These are phyloP conservation scores for Platorchestia sp. DNA, from an alignment of 1,140 invertebrate genomes.

Conservation along the genomic window DNA sequence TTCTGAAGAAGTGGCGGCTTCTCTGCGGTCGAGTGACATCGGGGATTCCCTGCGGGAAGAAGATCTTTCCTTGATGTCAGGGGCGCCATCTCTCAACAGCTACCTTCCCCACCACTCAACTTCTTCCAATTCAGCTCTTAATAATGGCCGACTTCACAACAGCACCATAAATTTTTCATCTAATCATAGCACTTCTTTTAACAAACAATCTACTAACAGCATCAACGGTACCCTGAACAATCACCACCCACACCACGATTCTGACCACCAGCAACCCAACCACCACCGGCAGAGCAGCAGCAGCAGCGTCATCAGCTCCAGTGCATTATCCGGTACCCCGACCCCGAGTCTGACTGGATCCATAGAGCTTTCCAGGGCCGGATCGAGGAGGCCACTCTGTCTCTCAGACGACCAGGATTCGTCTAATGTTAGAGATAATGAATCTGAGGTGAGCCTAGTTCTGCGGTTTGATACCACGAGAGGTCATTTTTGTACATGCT, in stretches of 20 bases:
- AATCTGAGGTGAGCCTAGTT: slow-evolving; percentile 10
- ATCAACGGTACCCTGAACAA: not conserved
- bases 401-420: slow-evolving; percentile 30
- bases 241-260: not conserved
- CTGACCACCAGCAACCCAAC: not conserved
- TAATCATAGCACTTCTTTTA: not conserved
- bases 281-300: slow-evolving; percentile 18
- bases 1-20: slow-evolving; percentile 64
- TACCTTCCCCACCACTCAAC: slow-evolving; percentile 1
- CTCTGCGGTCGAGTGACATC: slow-evolving; percentile 62
- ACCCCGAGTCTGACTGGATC: not conserved
- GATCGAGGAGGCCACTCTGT: slow-evolving; percentile 43
- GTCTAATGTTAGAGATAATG: not conserved
- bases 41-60: slow-evolving; percentile 64
- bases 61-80: slow-evolving; percentile 60
- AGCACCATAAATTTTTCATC: not conserved
- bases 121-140: not conserved
- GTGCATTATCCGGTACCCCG: not conserved
- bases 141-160: slow-evolving; percentile 24
- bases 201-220: not conserved
- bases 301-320: not conserved
- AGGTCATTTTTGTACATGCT: not conserved
- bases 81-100: slow-evolving; percentile 25
- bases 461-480: not conserved
- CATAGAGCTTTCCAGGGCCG: slow-evolving; percentile 52